Base-by-base conservation (phyloP, 35 echinoderm and acorn worm genomes). In the Lytechinus pictus region DNA sequence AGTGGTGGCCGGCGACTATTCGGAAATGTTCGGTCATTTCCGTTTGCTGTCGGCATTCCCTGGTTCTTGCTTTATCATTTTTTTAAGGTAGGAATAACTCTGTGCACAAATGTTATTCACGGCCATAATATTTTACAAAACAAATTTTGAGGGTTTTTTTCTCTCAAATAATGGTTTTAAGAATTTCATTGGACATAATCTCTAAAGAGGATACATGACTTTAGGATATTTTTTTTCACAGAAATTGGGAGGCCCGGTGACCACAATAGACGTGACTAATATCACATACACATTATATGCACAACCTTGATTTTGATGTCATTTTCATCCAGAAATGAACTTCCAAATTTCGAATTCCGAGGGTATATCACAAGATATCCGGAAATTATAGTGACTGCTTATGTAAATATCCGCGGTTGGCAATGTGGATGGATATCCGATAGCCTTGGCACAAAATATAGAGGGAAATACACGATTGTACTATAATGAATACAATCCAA, bases 251-350 rank as follows among this genome's bases (percentile, higher is more conserved):
- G 66, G 66, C 33, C 33, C 33, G n/a, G 8, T n/a, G 66, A 79
- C 66, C 66, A 79, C 66, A 79, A 24, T 79, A 24, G 19, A 79
- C 66, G 66, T 79, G 66, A 79, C 66, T n/a, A n/a, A 79, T 24
- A 24, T 7, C 66, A 24, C 16, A 16, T 79, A 16, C 66, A 4
- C 19, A n/a, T 24, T 79, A n/a, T 79, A n/a, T 3, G n/a, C 66
- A n/a, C 66, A 79, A 79, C 66, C 66, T 79, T 79, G 19, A n/a
- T 79, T 79, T 79, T 79, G 66, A 79, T 79, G 66, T 79, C 66
- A 79, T 79, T 79, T 79, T 79, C 66, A 79, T 79, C 66, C 66
- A 79, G 66, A 79, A n/a, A 79, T 24, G 66, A 7, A 79, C 14
- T 79, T 79, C 66, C 66, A 79, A 14, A 24, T 79, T 79, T 79